Conservation (phyloP, 2,797 vertebrate genomes). For the Cyclura pinguis region DNA sequence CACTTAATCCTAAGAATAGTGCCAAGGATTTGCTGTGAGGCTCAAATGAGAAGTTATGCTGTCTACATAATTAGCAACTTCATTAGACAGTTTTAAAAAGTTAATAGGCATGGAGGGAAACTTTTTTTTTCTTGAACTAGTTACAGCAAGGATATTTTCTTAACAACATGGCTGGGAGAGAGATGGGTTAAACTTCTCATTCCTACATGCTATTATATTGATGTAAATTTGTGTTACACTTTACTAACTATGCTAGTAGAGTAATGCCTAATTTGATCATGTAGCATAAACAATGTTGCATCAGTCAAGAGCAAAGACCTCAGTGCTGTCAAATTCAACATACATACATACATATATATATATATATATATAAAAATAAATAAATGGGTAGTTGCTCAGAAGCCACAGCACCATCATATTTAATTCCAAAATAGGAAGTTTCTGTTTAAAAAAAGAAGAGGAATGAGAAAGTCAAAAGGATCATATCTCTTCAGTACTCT, state of each 20-base stretch:
- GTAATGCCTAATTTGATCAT: too few relatives aligned
- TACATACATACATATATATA: too few relatives aligned
- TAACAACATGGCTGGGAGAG: neutral
- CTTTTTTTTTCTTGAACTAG: neutral
- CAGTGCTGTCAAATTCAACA: neutral
- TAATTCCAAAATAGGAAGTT: neutral
- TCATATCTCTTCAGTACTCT: slow-evolving; percentile 11
- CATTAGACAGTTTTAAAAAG: neutral
- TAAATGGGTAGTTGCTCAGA: neutral
- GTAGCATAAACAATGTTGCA: neutral
- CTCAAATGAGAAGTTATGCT: neutral
- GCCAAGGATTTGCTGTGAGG: neutral
- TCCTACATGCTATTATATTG: neutral
- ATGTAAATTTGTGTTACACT: neutral
- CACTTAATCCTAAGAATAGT: neutral
- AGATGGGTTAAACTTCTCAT: neutral
- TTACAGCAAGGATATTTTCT: neutral
- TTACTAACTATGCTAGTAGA: too few relatives aligned
- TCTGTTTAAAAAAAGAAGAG: too few relatives aligned
- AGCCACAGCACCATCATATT: neutral
- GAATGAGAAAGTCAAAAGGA: neutral
- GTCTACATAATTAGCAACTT: neutral
- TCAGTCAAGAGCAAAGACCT: too few relatives aligned
- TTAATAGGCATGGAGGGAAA: too few relatives aligned
- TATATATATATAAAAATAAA: too few relatives aligned